These are phyloP conservation scores for Euzetes globulus DNA, from an alignment of 2,888 invertebrate genomes.

Conservation along the genomic window DNA sequence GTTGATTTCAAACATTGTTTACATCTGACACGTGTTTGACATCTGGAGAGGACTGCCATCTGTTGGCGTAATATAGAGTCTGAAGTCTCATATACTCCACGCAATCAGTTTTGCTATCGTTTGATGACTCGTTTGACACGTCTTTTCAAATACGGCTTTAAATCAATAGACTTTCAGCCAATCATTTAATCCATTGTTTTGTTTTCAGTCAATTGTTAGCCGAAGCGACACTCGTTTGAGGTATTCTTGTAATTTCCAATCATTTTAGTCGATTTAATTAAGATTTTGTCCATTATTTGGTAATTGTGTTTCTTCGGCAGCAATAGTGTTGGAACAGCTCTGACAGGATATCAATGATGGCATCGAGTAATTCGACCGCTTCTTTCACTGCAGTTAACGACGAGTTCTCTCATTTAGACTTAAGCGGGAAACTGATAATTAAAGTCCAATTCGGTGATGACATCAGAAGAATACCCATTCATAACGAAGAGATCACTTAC, in stretches of 20 bases:
- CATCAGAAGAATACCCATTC: slow-evolving; percentile 61
- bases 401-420: slow-evolving; percentile 43
- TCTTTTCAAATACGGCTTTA: neutral
- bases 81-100: neutral
- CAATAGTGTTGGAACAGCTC: too few species aligned
- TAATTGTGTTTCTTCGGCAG: too few species aligned
- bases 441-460: slow-evolving; percentile 59
- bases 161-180: too few species aligned
- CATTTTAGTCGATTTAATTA: too few species aligned
- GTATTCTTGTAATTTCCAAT: too few species aligned
- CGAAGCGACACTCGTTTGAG: too few species aligned
- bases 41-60: neutral
- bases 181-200: too few species aligned
- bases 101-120: slow-evolving; percentile 5
- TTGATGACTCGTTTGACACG: neutral
- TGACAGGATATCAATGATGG: slow-evolving; percentile 8
- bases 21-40: neutral
- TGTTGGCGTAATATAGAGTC: neutral
- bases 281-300: too few species aligned
- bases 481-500: slow-evolving; percentile 65
- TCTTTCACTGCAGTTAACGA: slow-evolving; percentile 37
- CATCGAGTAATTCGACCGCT: slow-evolving; percentile 32
- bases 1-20: neutral
- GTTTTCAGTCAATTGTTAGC: too few species aligned
- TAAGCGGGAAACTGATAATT: slow-evolving; percentile 46